These are phyloP conservation scores for Allygus modestus DNA, from an alignment of 2,888 invertebrate species.

Conservation along the genomic window DNA sequence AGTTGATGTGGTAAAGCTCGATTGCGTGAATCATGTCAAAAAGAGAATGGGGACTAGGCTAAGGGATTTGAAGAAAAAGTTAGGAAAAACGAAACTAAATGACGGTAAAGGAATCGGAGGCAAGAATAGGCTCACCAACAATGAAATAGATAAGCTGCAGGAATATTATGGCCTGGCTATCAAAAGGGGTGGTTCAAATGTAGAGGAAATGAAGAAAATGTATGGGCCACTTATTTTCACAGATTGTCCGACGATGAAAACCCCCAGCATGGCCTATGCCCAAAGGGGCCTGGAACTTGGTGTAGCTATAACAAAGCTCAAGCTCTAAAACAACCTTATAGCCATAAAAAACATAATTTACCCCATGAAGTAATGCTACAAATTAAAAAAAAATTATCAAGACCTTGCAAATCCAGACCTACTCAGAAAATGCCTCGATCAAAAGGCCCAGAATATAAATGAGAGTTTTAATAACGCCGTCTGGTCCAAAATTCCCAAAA, in stretches of 20 bases:
- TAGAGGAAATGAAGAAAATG: conserved; percentile 48
- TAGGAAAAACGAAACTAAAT: not conserved
- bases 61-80: conserved; percentile 11
- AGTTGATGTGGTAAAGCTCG: conserved; percentile 19
- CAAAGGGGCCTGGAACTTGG: not conserved
- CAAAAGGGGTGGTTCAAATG: conserved; percentile 9
- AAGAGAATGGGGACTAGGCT: conserved; percentile 17
- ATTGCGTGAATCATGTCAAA: conserved; percentile 20
- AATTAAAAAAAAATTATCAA: not conserved
- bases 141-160: conserved; percentile 8
- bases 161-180: conserved; percentile 37
- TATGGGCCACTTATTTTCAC: conserved; percentile 52
- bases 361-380: not conserved
- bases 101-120: conserved; percentile 25
- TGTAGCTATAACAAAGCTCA: not conserved
- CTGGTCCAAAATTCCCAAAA: not conserved
- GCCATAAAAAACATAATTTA: conserved; percentile 2
- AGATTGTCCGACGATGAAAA: not conserved
- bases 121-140: not conserved
- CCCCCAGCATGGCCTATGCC: conserved; percentile 21
- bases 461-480: not conserved
- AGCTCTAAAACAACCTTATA: not conserved
- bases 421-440: conserved; percentile 33
- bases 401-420: not conserved
- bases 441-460: not conserved